Evolutionary conservation across 2,888 invertebrate species (phyloP), one percentile per base, ranked within the genome.

Genomic region (Merodon equestris): DNA sequence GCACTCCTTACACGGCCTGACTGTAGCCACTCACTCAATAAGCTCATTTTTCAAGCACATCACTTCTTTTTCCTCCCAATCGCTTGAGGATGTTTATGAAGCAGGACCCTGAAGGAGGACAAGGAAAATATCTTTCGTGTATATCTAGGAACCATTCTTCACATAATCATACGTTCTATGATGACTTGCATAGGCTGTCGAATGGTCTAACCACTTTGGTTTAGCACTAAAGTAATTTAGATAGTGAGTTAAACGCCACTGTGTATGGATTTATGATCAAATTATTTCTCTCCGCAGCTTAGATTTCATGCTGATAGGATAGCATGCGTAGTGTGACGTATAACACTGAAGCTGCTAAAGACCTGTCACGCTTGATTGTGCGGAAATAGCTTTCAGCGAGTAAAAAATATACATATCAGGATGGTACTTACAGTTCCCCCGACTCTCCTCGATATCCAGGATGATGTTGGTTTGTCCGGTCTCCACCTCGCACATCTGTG

Each of bases 381-480:
- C n/a, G n/a, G n/a, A n/a, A n/a, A n/a, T n/a, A n/a, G n/a, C n/a
- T n/a, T n/a, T n/a, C n/a, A n/a, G n/a, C n/a, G n/a, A n/a, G n/a
- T n/a, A n/a, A 27, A 7, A 4, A 27, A 27, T 2, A 27, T 27
- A 7, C 27, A 27, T 27, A 27, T 27, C 27, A 27, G 7, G 2
- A 4, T 14, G 44, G 12, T 83, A 94, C 95, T 95, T 91, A 96
- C 96, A 94, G 85, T 92, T 91, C 83, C 94, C 95, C 88, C 93
- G 91, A 88, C 96, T 96, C 89, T 97, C 97, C 88, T 96, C 95
- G 83, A 96, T 96, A 87, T 96, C 96, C 83, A 97, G 91, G 85
- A 97, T 96, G 82, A 96, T 96, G 87, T 95, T 96, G 38, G 95
- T 94, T 86, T 95, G 94, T 40, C 95, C 95, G 70, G 93, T 94